Percentiles rank a stretch among this genome's conserved stretches.
phyloP scores from a whole-genome alignment of 2,888 invertebrate species.

The Cinara cedri region DNA sequence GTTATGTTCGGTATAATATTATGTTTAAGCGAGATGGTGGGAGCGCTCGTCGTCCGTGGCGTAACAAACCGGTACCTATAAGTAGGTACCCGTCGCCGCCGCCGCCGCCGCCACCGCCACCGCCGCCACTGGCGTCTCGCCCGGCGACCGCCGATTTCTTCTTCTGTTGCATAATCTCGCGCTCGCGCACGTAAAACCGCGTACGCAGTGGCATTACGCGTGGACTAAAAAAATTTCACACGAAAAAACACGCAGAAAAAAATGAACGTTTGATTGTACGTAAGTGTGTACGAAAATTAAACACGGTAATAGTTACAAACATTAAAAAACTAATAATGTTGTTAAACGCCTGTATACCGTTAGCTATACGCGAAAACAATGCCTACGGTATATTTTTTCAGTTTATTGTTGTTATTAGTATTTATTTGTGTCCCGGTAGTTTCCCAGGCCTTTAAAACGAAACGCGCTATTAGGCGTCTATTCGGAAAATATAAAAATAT shows the following conservation, averaged over 20 bases:
- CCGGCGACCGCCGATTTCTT: conserved; percentile 40
- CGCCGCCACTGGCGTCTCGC: not conserved
- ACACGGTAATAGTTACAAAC: no score
- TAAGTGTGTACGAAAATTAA: no score
- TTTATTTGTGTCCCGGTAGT: no score
- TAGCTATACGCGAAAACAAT: no score
- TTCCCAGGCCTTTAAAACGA: no score
- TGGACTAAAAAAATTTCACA: not conserved
- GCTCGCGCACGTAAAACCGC: not conserved
- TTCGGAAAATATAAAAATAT: no score
- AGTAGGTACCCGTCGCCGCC: not conserved
- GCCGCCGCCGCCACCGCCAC: not conserved
- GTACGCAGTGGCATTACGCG: not conserved
- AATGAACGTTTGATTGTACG: no score
- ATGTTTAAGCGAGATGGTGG: not conserved
- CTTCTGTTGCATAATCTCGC: conserved; percentile 44
- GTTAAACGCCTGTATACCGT: no score
- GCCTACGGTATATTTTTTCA: no score
- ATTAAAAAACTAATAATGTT: no score
- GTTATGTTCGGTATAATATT: not conserved
- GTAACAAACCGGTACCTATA: conserved; percentile 50
- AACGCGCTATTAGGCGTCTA: no score
- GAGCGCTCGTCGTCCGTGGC: conserved; percentile 46
- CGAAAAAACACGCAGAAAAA: not conserved
- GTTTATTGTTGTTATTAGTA: no score